Base-by-base conservation (phyloP, 2,888 invertebrate species). In the Cenopis cana region DNA sequence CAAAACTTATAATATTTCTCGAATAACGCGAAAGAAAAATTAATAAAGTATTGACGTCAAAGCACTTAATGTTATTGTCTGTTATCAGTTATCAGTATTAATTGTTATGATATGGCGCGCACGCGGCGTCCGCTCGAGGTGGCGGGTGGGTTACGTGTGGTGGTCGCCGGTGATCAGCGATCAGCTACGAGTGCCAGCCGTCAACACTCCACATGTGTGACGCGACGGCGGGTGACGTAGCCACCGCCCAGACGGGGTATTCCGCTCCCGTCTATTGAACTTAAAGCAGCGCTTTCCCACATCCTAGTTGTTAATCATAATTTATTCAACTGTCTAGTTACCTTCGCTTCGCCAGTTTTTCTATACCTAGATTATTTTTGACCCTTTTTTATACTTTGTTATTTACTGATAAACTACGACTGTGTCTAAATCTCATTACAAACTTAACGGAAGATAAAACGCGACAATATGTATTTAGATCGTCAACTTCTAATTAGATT, bases 61-160 rank as follows among this genome's bases (percentile, higher is more conserved):
- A 67, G 75, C 72, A 80, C 84, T 82, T 84, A 85, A 79, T 78
- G 75, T 76, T 80, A 74, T 78, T 75, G 76, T 81, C 69, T 76
- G 83, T 83, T 88, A 90, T 88, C 88, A 84, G 77, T 71, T 65
- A 60, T 70, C 57, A 59, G 29, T 49, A 36, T 85, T 83, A 87
- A 85, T 85, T 83, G 77, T 81, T 76, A 67, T 83, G 86, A 87
- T 86, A 88, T 82, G 76, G 69, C 46, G 46, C 12, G n/a, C n/a
- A n/a, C n/a, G 46, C 74, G 55, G 38, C 89, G 86, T 80, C 84
- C 81, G 82, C 65, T 78, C 79, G 78, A 75, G 74, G 73, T 78
- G 81, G 79, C 78, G 81, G 69, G 77, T 79, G 74, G 73, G 75
- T 76, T 84, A 88, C 89, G 85, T 89, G 78, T 90, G 89, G 79